Percentiles rank a stretch among this genome's conserved stretches.
These are phyloP conservation scores for Patiria miniata DNA, from an alignment of 35 echinoderm and acorn worm genomes.

Conservation along the genomic window DNA sequence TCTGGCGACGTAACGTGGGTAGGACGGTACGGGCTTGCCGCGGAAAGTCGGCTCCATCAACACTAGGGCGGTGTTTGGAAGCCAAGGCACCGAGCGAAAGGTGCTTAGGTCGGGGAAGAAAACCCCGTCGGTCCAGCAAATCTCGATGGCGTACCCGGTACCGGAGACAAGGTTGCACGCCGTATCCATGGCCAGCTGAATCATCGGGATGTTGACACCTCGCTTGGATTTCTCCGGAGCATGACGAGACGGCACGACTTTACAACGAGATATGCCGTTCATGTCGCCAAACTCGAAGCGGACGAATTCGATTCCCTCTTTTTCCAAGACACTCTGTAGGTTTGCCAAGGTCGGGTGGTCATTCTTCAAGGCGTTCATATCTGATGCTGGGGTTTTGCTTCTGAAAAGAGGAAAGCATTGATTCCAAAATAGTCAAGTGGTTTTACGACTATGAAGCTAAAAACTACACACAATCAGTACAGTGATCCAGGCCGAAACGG, in stretches of 20 bases:
- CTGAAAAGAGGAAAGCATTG: no score
- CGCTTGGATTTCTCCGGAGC: constrained; percentile 44
- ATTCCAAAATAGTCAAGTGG: no score
- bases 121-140: constrained; percentile 58
- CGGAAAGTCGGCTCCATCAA: constrained; percentile 37
- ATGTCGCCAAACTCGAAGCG: constrained; percentile 86
- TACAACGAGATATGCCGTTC: constrained; percentile 77
- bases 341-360: constrained; percentile 32
- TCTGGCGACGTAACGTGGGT: constrained; percentile 64
- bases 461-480: no score
- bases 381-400: no score
- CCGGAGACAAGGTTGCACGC: constrained; percentile 42
- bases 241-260: constrained; percentile 80
- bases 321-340: constrained; percentile 37
- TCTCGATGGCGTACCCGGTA: constrained; percentile 53
- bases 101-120: constrained; percentile 78
- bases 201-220: constrained; percentile 67
- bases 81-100: constrained; percentile 75
- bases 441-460: no score
- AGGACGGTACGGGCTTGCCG: background rate
- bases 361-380: no score
- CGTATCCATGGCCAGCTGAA: constrained; percentile 57
- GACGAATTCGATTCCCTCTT: constrained; percentile 66
- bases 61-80: constrained; percentile 50
- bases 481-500: no score